Evolutionary conservation across 2,113 vertebrate genomes (phyloP).

Genomic region (Eupsittula cactorum): DNA sequence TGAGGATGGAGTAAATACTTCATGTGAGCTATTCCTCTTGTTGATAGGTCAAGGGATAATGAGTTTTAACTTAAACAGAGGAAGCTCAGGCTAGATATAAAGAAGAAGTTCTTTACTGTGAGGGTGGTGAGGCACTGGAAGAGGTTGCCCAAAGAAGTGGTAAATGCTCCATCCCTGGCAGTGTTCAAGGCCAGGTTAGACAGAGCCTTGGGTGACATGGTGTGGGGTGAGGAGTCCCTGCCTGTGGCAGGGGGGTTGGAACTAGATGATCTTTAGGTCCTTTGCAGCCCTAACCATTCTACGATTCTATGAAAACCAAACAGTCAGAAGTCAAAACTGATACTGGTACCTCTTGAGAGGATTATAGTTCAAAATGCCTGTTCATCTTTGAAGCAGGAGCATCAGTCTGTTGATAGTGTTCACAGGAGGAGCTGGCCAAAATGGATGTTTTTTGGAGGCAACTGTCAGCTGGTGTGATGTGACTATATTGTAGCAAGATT

Average conservation of each 20-base stretch:
- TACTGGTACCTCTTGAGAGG: neutral
- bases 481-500: conserved; percentile 60
- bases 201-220: neutral
- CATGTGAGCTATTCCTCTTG: neutral
- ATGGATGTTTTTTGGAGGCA: conserved; percentile 30
- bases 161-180: neutral
- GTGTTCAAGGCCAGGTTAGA: neutral
- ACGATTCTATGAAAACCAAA: neutral
- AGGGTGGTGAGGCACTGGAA: neutral
- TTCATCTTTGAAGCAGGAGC: neutral
- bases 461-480: conserved; percentile 59
- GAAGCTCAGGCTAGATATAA: neutral
- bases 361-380: neutral
- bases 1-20: neutral
- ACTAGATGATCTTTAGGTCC: neutral
- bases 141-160: neutral
- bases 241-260: neutral
- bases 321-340: neutral
- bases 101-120: neutral
- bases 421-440: conserved; percentile 29
- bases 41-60: neutral
- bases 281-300: neutral
- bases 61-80: neutral
- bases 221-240: neutral
- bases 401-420: neutral